Evolutionary conservation across 2,888 invertebrate species (phyloP).

Genomic region (Perizoma affinitatum): DNA sequence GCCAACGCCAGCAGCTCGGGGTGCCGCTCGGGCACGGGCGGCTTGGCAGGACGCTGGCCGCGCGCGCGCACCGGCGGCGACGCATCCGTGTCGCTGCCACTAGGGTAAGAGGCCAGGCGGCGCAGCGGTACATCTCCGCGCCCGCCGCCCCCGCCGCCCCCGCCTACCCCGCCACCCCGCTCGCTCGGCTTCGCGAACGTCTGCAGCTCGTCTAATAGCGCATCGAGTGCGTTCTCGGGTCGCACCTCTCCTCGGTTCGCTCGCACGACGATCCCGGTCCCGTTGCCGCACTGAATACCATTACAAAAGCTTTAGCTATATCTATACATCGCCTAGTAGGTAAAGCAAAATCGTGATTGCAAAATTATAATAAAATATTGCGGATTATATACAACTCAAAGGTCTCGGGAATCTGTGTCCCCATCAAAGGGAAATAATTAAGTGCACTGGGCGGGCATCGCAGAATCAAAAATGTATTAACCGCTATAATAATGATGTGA

Average conservation of each 20-base stretch:
- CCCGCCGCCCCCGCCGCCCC: slow-evolving; percentile 51
- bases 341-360: slow-evolving; percentile 69
- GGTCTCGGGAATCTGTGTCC: too few relatives aligned
- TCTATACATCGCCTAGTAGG: slow-evolving; percentile 43
- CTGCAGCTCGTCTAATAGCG: slow-evolving; percentile 96
- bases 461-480: too few relatives aligned
- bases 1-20: slow-evolving; percentile 90
- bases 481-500: too few relatives aligned
- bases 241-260: slow-evolving; percentile 76
- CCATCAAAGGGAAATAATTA: too few relatives aligned
- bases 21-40: slow-evolving; percentile 92
- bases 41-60: slow-evolving; percentile 85
- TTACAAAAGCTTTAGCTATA: slow-evolving; percentile 71
- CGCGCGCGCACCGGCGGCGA: slow-evolving; percentile 89
- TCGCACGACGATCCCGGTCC: slow-evolving; percentile 65
- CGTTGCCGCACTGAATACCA: slow-evolving; percentile 74
- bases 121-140: slow-evolving; percentile 84
- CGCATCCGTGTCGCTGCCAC: slow-evolving; percentile 92
- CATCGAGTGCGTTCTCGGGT: slow-evolving; percentile 98
- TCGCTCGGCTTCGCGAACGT: slow-evolving; percentile 91
- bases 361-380: slow-evolving; percentile 35
- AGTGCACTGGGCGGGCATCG: too few relatives aligned
- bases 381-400: too few relatives aligned
- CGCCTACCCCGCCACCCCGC: slow-evolving; percentile 48
- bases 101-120: slow-evolving; percentile 93